Evolutionary conservation across 2,797 vertebrate genomes (phyloP), one percentile per base, ranked within the genome.

Genomic region (Neosilurus mollespiculum): DNA sequence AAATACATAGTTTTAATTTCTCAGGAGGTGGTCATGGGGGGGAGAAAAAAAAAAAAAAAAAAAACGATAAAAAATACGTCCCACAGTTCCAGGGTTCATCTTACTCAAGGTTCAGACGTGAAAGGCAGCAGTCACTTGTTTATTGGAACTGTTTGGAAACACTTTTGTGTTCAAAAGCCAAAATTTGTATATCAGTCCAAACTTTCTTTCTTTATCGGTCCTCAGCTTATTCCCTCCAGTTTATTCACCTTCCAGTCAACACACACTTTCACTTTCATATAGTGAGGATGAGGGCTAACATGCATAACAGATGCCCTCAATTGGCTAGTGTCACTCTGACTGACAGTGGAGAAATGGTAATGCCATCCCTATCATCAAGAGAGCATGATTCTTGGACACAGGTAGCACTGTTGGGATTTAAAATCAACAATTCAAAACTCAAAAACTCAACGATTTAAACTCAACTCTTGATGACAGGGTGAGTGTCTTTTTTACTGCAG

Each of bases 1-100:
- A 64, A 78, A 64, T 78, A 53, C 77, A 65, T 64, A 51, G 26
- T 78, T 78, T 78, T 65, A 65, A 78, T 78, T 78, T 78, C 77
- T 78, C 77, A 8, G 4, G 77, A 78, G 61, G 64, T 24, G 61
- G 22, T 78, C 61, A 59, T 65, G 5, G 1, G 30, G 5, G n/a
- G n/a, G n/a, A n/a, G n/a, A 64, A 26, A 64, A 18, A 12, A 62
- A 76, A n/a, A 37, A 22, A 16, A 2, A 22, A 43, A 54, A 37
- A 59, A 15, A 77, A 61, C n/a, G n/a, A n/a, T n/a, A n/a, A 49
- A 49, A 56, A 76, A 76, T 20, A 4, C 18, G 72, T 59, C 72
- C 54, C 24, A 37, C 15, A n/a, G 24, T 16, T 30, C 51, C 14
- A 16, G n/a, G 51, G 26, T 73, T 73, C 24, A 71, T 18, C 4